Base-by-base conservation (phyloP, 2,113 vertebrate genomes). In the Eonycteris spelaea region DNA sequence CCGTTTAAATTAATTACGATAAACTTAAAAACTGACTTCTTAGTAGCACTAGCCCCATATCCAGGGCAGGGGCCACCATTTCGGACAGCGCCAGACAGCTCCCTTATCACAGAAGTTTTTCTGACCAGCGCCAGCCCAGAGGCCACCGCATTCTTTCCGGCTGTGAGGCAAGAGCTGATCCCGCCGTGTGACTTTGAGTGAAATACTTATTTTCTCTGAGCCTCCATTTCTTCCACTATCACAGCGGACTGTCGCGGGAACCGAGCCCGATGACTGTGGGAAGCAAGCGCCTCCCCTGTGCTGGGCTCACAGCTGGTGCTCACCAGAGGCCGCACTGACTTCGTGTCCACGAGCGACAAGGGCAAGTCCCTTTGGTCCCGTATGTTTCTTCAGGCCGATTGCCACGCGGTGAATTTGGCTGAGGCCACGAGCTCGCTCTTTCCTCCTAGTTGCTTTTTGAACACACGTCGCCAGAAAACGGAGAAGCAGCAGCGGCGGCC, bases 381-480 rank as follows among this genome's bases (percentile, higher is more conserved):
- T 93, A 63, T 95, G 97, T 95, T 97, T 98, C 97, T 97, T 98
- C 95, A 91, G 96, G 95, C 97, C 71, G 91, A 97, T 98, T 98
- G 98, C 95, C 95, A 85, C 96, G 96, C 93, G 97, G 77, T 98
- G 93, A 97, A 95, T 96, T 95, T 95, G 94, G 70, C 95, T 96
- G 96, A 96, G 97, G 95, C 92, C 26, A 48, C 0, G 22, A 93
- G 89, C 9, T 89, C 97, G 94, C 94, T 95, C 78, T 87, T 96
- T 97, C 97, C 97, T 98, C 96, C 94, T 95, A 78, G 89, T 2
- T 55, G 89, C 74, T 95, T 96, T 97, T 92, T 96, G 97, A 97
- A 94, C 97, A 97, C 97, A 97, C 88, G 83, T 95, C 80, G 90
- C 70, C 53, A 35, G 43, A 75, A 83, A 33, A 53, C 45, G 77